phyloP scores from a whole-genome alignment of 2,888 invertebrate species.

The Cephalotes varians region DNA sequence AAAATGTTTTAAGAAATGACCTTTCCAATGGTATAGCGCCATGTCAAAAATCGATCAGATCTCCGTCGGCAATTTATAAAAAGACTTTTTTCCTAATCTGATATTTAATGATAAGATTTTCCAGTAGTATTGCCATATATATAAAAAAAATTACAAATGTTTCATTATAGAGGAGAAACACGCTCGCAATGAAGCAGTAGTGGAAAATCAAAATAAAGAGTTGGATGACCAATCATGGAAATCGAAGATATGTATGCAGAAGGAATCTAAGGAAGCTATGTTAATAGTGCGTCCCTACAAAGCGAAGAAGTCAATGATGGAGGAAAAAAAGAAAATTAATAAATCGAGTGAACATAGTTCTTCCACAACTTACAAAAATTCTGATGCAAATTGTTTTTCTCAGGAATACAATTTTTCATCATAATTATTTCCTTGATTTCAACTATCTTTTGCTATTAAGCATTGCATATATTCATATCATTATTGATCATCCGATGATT shows the following conservation, averaged over 20 bases:
- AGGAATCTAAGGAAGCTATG: slow-evolving; percentile 74
- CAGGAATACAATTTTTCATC: slow-evolving; percentile 80
- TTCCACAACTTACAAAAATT: slow-evolving; percentile 66
- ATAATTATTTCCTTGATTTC: slow-evolving; percentile 65
- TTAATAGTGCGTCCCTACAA: slow-evolving; percentile 79
- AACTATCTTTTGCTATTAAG: slow-evolving; percentile 1
- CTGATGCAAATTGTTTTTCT: slow-evolving; percentile 80
- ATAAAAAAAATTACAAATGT: not conserved
- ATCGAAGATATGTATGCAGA: slow-evolving; percentile 65
- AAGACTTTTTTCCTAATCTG: no score
- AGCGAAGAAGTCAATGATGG: slow-evolving; percentile 73
- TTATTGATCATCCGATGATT: not conserved
- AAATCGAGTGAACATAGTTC: slow-evolving; percentile 46
- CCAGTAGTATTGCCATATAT: not conserved
- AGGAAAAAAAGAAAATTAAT: slow-evolving; percentile 75
- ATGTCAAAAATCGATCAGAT: no score
- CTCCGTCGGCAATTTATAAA: no score
- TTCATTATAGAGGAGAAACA: slow-evolving; percentile 83
- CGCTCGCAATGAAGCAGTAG: slow-evolving; percentile 83
- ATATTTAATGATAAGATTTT: not conserved
- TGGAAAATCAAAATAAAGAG: slow-evolving; percentile 79
- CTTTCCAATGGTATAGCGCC: no score
- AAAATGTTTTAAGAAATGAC: no score
- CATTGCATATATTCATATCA: not conserved
- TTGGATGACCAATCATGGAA: slow-evolving; percentile 67